phyloP scores from a whole-genome alignment of 2,888 invertebrate species.

The Scaptomyza caliginosa region DNA sequence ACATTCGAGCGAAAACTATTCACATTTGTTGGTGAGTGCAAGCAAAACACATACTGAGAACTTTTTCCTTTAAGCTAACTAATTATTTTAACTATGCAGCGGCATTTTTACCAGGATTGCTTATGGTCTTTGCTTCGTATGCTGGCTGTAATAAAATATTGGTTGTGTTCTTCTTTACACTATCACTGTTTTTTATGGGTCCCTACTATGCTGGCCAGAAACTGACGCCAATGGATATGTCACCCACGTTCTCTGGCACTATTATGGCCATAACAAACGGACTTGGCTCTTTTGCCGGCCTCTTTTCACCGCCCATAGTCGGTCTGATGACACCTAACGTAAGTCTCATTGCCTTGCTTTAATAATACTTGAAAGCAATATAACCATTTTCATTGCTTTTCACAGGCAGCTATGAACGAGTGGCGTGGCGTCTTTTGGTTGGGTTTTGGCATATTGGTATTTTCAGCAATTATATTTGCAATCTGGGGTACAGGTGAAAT shows the following conservation, averaged over 20 bases:
- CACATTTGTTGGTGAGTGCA: constrained; percentile 86
- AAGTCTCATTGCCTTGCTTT: constrained; percentile 78
- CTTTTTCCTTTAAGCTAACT: neutral
- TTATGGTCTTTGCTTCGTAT: constrained; percentile 87
- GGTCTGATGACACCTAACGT: constrained; percentile 87
- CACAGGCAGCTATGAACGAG: constrained; percentile 86
- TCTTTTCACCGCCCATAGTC: constrained; percentile 87
- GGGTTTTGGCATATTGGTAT: constrained; percentile 87
- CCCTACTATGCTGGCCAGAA: constrained; percentile 88
- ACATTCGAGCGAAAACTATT: constrained; percentile 87
- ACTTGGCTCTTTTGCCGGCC: constrained; percentile 88
- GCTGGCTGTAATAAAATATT: constrained; percentile 86
- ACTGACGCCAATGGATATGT: constrained; percentile 87
- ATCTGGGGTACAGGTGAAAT: constrained; percentile 87
- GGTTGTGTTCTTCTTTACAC: constrained; percentile 86
- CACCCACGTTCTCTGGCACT: constrained; percentile 87
- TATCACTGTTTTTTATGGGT: constrained; percentile 88
- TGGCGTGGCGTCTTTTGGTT: constrained; percentile 93
- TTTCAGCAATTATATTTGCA: constrained; percentile 88
- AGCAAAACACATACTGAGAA: neutral
- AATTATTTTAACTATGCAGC: constrained; percentile 55
- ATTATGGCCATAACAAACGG: constrained; percentile 88
- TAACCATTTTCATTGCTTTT: neutral
- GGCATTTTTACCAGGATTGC: constrained; percentile 87
- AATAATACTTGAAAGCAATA: neutral